These are phyloP conservation scores for Macrobrachium rosenbergii DNA, from an alignment of 1,140 invertebrate genomes.

Conservation along the genomic window DNA sequence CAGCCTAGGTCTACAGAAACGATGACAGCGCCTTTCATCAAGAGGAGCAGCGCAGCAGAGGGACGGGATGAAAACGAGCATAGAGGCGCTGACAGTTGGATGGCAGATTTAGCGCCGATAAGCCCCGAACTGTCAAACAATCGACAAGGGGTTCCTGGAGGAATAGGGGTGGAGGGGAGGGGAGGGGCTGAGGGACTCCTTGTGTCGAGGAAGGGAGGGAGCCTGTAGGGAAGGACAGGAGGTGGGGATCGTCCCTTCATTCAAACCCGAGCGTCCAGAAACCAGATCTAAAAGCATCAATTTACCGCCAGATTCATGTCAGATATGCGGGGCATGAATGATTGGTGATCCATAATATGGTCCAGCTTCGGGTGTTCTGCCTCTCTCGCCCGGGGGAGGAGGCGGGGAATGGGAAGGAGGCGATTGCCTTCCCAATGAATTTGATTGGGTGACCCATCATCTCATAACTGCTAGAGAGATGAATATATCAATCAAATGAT, in stretches of 20 bases:
- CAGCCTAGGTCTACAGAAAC: background rate
- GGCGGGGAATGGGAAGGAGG: no score
- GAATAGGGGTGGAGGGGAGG: background rate
- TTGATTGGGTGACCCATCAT: no score
- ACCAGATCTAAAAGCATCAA: conserved; percentile 13
- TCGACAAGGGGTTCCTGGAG: background rate
- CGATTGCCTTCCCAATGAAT: no score
- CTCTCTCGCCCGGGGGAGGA: no score
- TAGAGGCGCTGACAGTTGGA: conserved; percentile 9
- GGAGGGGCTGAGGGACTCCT: background rate
- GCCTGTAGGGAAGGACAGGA: background rate
- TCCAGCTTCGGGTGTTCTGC: no score
- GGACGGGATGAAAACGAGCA: background rate
- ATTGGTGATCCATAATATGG: no score
- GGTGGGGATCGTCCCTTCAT: background rate
- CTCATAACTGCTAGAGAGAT: no score
- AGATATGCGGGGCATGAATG: no score
- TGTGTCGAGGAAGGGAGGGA: background rate
- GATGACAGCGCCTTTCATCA: background rate
- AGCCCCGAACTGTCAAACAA: conserved; percentile 22
- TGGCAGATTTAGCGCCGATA: conserved; percentile 18
- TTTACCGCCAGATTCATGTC: background rate
- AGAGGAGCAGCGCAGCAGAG: background rate
- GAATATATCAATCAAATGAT: no score
- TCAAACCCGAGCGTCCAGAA: conserved; percentile 1